Evolutionary conservation across 2,113 vertebrate species (phyloP).

Genomic region (Glaucidium brasilianum): DNA sequence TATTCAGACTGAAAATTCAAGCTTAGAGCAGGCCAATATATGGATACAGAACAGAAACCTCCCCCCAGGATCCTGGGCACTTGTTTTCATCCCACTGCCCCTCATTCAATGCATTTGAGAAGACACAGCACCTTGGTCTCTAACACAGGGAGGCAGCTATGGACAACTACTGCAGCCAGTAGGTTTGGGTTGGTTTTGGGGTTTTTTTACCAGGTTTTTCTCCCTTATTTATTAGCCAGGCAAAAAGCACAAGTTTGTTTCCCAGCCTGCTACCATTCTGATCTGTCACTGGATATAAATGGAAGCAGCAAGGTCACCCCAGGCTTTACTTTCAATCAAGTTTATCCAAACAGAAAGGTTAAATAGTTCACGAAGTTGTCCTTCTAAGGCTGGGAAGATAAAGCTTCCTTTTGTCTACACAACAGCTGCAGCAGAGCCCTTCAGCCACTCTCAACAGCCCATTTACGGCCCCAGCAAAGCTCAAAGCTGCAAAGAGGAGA

Average conservation of each 20-base stretch:
- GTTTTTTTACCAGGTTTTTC: background rate
- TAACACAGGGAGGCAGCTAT: background rate
- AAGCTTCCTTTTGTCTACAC: constrained; percentile 9
- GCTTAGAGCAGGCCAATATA: background rate
- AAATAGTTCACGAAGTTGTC: background rate
- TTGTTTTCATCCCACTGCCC: background rate
- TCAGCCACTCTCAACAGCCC: background rate
- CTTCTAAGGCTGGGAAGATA: background rate
- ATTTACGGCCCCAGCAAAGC: background rate
- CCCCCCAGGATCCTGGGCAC: background rate
- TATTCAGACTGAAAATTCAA: background rate
- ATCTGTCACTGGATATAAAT: constrained; percentile 33
- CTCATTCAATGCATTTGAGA: background rate
- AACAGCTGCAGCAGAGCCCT: background rate
- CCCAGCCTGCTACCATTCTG: background rate
- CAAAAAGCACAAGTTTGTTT: background rate
- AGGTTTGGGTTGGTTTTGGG: rapidly evolving
- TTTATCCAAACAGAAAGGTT: constrained; percentile 39
- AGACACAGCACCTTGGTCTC: background rate
- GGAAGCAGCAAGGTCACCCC: constrained; percentile 21
- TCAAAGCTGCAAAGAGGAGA: rapidly evolving
- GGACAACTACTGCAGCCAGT: background rate
- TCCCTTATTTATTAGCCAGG: background rate
- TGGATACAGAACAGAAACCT: background rate
- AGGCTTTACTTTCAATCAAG: constrained; percentile 1